Conservation (phyloP, 2,113 vertebrate species). For the Haliaeetus leucogaster region DNA sequence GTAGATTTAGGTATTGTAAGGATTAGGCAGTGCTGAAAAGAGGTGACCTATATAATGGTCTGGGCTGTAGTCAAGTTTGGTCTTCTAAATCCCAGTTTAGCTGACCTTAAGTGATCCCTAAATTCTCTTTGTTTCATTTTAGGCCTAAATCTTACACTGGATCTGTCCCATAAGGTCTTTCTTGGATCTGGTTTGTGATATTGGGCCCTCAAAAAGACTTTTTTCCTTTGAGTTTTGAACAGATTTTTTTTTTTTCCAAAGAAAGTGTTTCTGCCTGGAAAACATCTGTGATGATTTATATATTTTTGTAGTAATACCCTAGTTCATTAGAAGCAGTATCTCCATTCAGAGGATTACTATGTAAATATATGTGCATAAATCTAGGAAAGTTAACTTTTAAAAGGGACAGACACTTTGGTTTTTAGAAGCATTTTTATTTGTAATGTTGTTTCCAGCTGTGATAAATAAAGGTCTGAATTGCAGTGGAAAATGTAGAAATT, state of each 20-base stretch:
- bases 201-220: neutral
- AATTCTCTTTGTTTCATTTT: neutral
- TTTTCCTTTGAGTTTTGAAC: neutral
- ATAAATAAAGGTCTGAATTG: conserved; percentile 48
- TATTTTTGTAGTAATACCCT: conserved; percentile 26
- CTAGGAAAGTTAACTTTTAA: conserved; percentile 39
- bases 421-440: conserved; percentile 37
- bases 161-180: neutral
- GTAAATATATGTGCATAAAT: conserved; percentile 55
- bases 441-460: conserved; percentile 33
- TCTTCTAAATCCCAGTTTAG: neutral
- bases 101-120: neutral
- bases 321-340: conserved; percentile 3
- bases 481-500: neutral
- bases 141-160: neutral
- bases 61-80: neutral
- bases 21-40: neutral
- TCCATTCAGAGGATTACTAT: conserved; percentile 28
- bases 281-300: conserved; percentile 28
- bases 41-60: neutral
- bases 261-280: neutral
- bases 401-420: neutral
- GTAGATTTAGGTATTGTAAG: neutral
- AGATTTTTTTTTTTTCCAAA: neutral
- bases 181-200: neutral